Evolutionary conservation across 2,797 vertebrate species (phyloP).

Genomic region (Taenioides sp.): DNA sequence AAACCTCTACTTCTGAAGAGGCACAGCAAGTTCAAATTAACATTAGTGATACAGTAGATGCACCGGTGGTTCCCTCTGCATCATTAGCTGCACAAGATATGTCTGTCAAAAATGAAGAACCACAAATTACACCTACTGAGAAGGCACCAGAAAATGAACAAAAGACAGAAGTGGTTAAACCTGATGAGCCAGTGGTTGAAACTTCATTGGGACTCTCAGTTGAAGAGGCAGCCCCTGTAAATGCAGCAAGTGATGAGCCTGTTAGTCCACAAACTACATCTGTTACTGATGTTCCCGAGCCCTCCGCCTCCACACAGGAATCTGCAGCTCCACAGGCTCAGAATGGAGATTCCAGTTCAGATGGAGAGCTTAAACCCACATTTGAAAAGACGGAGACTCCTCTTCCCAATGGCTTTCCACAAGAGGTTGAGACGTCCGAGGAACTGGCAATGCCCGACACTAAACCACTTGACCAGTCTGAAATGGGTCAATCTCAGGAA

Average conservation of each 20-base stretch:
- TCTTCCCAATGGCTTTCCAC: slow-evolving; percentile 82
- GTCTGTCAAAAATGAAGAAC: slow-evolving; percentile 48
- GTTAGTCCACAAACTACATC: slow-evolving; percentile 19
- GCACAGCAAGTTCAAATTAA: slow-evolving; percentile 35
- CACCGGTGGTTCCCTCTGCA: slow-evolving; percentile 57
- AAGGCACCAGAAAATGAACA: slow-evolving; percentile 40
- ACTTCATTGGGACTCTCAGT: slow-evolving; percentile 20
- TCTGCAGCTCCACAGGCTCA: slow-evolving; percentile 29
- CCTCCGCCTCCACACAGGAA: slow-evolving; percentile 36
- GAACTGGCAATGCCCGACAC: slow-evolving; percentile 66
- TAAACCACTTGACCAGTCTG: slow-evolving; percentile 77
- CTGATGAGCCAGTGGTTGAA: slow-evolving; percentile 41
- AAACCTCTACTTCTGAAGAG: slow-evolving; percentile 35
- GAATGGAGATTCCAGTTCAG: slow-evolving; percentile 4
- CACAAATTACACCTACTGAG: slow-evolving; percentile 23
- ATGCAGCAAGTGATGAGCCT: slow-evolving; percentile 39
- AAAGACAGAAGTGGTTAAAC: slow-evolving; percentile 35
- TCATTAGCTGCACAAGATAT: slow-evolving; percentile 47
- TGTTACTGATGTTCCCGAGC: slow-evolving; percentile 31
- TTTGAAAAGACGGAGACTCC: slow-evolving; percentile 77
- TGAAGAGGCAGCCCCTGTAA: slow-evolving; percentile 25
- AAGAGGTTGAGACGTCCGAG: slow-evolving; percentile 69
- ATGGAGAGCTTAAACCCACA: slow-evolving; percentile 59
- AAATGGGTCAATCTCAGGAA: slow-evolving; percentile 70
- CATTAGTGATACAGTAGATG: slow-evolving; percentile 65